Base-by-base conservation (phyloP, 2,888 invertebrate genomes). In the Drosophila robusta region DNA sequence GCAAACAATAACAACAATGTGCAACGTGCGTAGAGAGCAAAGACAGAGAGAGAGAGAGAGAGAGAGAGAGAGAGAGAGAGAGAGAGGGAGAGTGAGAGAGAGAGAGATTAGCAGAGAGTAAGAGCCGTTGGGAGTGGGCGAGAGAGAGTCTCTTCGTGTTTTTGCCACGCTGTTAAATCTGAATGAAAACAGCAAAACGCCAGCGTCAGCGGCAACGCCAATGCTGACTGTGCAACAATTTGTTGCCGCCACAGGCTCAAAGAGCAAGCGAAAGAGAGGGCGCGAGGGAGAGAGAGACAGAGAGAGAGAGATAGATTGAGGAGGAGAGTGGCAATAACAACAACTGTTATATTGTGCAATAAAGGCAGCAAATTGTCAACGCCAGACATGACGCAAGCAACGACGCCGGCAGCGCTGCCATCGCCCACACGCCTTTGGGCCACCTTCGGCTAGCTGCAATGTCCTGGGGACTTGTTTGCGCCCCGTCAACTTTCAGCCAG, bases 181-280 rank as follows among this genome's bases (percentile, higher is more conserved):
- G 80, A 80, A 86, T 76, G 78, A 72, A 77, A 80, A 56, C 66
- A 65, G 47, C 55, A 38, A 57, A 65, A 45, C 34, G 36, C 9
- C 49, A 56, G 24, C 75, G 36, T 9, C 54, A 22, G 3, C 42
- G 42, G 46, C 52, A 57, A 45, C 41, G 44, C 42, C 49, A 52
- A 12, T 61, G 76, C 65, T 71, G 72, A 67, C 79, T 68, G 75
- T 78, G 88, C 87, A 85, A 83, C 87, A 87, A 83, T 84, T 85
- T 87, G 86, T 86, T 85, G 83, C 83, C 77, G 70, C 71, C 78
- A 65, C 70, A 75, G 68, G 58, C 70, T 54, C 16, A 29, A 9
- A 29, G 42, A 42, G 64, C 63, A n/a, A 22, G 22, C 1, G 22
- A 22, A 4, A 22, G 22, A 22, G 22, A 22, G 22, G 3, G 22